These are phyloP conservation scores for Heliocidaris tuberculata DNA, from an alignment of 35 echinoderm and acorn worm genomes.

Conservation along the genomic window DNA sequence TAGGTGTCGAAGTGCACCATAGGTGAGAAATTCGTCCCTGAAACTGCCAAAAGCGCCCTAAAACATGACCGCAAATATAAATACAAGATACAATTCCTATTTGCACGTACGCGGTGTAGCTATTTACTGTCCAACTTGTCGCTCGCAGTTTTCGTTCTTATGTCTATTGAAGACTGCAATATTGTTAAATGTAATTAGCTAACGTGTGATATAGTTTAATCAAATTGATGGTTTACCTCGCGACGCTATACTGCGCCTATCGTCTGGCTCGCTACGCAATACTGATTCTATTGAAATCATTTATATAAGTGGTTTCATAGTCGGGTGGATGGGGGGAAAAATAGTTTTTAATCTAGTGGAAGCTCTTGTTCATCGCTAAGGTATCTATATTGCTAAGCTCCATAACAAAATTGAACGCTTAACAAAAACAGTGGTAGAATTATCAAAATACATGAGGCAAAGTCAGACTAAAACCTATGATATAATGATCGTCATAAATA, in stretches of 20 bases:
- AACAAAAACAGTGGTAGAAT: background rate
- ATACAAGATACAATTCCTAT: background rate
- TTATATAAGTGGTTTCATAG: background rate
- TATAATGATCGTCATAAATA: no score
- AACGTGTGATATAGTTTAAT: background rate
- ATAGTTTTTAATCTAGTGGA: background rate
- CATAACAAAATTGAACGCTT: background rate
- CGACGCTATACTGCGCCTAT: background rate
- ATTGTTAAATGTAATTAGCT: background rate
- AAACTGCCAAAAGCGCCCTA: background rate
- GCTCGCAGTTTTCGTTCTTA: background rate
- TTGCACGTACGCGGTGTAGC: background rate
- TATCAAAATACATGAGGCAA: no score
- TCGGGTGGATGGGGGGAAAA: no score
- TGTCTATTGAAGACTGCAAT: background rate
- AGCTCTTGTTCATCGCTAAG: background rate
- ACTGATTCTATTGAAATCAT: background rate
- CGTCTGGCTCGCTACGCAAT: background rate
- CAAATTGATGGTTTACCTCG: background rate
- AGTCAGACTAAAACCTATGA: no score
- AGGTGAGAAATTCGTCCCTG: background rate
- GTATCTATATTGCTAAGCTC: background rate
- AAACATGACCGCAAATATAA: background rate
- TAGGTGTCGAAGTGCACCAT: background rate
- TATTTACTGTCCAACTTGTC: background rate